Percentiles rank a stretch among this genome's conserved stretches.
phyloP scores from a whole-genome alignment of 2,888 invertebrate genomes.

The Busseola fusca region DNA sequence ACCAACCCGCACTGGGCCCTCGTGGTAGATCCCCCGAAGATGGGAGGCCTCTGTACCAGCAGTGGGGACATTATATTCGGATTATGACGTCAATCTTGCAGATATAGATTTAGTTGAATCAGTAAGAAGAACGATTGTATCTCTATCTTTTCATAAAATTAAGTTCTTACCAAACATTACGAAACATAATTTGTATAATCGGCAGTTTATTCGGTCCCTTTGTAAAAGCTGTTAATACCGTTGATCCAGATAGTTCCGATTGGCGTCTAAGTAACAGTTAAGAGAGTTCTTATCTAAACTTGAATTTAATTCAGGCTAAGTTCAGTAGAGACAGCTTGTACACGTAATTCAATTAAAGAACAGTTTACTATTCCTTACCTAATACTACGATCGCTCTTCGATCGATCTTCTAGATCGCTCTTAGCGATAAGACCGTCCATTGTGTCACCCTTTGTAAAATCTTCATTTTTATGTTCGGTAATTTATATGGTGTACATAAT shows the following conservation, averaged over 20 bases:
- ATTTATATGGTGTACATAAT: too few species aligned
- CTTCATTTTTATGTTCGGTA: too few species aligned
- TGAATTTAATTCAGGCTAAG: constrained; percentile 64
- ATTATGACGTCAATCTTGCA: neutral
- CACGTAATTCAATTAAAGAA: constrained; percentile 66
- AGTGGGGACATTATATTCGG: neutral
- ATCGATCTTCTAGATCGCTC: too few species aligned
- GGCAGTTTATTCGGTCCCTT: neutral
- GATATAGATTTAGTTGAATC: neutral
- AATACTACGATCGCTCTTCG: too few species aligned
- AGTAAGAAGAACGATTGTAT: neutral
- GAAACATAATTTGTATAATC: neutral
- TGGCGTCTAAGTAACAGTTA: constrained; percentile 61
- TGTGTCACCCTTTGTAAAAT: too few species aligned
- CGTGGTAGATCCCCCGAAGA: neutral
- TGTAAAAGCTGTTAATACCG: constrained; percentile 39
- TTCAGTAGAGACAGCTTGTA: constrained; percentile 61
- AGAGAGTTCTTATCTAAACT: constrained; percentile 65
- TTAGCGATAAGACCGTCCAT: too few species aligned
- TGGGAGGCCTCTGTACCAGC: neutral
- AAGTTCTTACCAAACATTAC: neutral
- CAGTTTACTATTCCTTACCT: constrained; percentile 31
- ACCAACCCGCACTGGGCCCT: neutral
- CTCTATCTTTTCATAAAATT: neutral
- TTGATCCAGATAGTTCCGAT: constrained; percentile 40